phyloP scores from a whole-genome alignment of 2,888 invertebrate genomes.

The Trypoxylon attenuatum region DNA sequence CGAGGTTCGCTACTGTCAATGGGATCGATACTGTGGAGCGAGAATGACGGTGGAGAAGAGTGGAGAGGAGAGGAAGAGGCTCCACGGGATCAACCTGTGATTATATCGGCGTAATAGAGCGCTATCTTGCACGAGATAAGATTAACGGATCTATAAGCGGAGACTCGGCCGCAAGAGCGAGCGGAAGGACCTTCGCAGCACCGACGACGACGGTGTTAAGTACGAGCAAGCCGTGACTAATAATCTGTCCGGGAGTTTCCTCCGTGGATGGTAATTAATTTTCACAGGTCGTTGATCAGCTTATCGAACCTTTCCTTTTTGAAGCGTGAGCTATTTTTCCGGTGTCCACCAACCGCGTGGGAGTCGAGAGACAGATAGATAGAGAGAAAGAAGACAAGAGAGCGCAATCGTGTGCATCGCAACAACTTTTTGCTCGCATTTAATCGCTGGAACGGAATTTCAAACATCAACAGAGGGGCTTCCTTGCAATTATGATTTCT shows the following conservation, averaged over 20 bases:
- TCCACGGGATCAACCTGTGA: slow-evolving; percentile 23
- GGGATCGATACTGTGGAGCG: neutral
- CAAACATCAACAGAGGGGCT: too few relatives aligned
- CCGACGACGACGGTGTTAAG: slow-evolving; percentile 30
- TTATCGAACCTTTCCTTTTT: slow-evolving; percentile 38
- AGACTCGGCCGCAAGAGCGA: slow-evolving; percentile 21
- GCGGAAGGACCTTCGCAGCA: slow-evolving; percentile 42
- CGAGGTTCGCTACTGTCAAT: neutral
- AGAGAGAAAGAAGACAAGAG: too few relatives aligned
- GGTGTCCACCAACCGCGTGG: slow-evolving; percentile 22
- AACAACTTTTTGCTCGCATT: slow-evolving; percentile 44
- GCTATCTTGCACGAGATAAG: slow-evolving; percentile 65
- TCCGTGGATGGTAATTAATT: slow-evolving; percentile 53
- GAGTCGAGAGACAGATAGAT: too few relatives aligned
- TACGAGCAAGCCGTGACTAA: slow-evolving; percentile 49
- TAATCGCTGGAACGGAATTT: slow-evolving; percentile 31
- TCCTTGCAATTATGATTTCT: too few relatives aligned
- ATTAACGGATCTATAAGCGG: slow-evolving; percentile 59
- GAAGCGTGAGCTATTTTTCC: slow-evolving; percentile 34
- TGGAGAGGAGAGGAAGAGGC: neutral
- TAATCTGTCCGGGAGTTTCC: slow-evolving; percentile 46
- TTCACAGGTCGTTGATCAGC: slow-evolving; percentile 53
- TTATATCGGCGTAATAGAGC: slow-evolving; percentile 51
- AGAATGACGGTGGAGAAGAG: slow-evolving; percentile 7
- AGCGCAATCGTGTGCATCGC: slow-evolving; percentile 37